A percentile compares a stretch with the other conserved stretches of the same genome.
phyloP scores from a whole-genome alignment of 2,113 vertebrate species.

The Apteryx owenii region DNA sequence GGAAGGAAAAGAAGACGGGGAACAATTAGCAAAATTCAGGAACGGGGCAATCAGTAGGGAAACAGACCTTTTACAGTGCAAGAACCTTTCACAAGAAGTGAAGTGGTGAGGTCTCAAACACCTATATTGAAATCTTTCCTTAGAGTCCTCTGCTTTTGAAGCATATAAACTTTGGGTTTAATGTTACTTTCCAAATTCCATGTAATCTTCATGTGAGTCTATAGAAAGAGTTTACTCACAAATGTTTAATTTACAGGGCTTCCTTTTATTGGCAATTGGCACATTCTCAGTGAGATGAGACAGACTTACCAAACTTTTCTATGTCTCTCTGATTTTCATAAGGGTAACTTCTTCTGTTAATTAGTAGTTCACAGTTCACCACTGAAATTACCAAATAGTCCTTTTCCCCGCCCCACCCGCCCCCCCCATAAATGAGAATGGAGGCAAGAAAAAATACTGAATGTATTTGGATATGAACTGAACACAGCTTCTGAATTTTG shows the following conservation, averaged over 20 bases:
- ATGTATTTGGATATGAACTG: no score
- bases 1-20: background rate
- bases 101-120: background rate
- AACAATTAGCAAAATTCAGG: background rate
- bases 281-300: no score
- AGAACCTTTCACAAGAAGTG: background rate
- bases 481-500: no score
- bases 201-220: background rate
- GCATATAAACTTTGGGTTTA: background rate
- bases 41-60: background rate
- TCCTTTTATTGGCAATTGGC: no score
- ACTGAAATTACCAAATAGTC: background rate
- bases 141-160: background rate
- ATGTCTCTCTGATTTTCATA: background rate
- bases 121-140: background rate
- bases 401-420: background rate
- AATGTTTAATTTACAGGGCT: no score
- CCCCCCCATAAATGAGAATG: background rate
- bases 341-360: background rate
- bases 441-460: background rate
- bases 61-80: background rate
- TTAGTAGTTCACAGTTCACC: background rate
- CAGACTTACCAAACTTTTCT: no score
- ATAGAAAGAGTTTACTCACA: background rate
- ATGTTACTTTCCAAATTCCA: background rate